Percentiles rank a stretch among this genome's conserved stretches.
Conservation (phyloP, 2,888 invertebrate genomes). For the Volucella bombylans region DNA sequence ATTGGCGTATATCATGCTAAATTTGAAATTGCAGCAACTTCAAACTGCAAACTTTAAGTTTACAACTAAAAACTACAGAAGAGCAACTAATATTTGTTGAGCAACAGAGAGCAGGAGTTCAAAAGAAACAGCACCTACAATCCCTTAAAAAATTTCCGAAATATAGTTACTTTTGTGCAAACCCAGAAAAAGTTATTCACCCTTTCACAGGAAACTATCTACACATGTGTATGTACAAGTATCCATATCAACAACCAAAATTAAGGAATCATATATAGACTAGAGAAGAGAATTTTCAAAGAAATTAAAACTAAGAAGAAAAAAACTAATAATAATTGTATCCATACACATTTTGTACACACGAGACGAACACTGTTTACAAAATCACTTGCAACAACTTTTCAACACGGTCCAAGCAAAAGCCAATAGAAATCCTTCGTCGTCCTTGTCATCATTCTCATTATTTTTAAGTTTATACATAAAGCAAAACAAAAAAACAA, state of each 20-base stretch:
- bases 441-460: not conserved
- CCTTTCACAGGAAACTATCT: slow-evolving; percentile 14
- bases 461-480: slow-evolving; percentile 36
- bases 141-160: slow-evolving; percentile 17
- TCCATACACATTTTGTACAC: not conserved
- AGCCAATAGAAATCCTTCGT: slow-evolving; percentile 34
- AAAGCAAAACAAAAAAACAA: slow-evolving; percentile 26
- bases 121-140: not conserved
- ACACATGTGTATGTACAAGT: no score
- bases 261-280: not conserved
- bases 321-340: slow-evolving; percentile 24
- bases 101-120: not conserved
- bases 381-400: slow-evolving; percentile 62
- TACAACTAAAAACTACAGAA: not conserved
- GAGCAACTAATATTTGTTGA: slow-evolving; percentile 10
- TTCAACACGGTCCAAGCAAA: slow-evolving; percentile 32
- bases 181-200: not conserved
- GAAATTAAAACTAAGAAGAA: slow-evolving; percentile 5
- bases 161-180: slow-evolving; percentile 7
- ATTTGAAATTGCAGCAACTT: not conserved
- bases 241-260: not conserved
- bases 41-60: not conserved
- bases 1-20: slow-evolving; percentile 8
- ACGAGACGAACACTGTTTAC: slow-evolving; percentile 45
- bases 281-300: not conserved